Conservation (phyloP, 2,113 vertebrate genomes). For the Rhadina sibilatrix region DNA sequence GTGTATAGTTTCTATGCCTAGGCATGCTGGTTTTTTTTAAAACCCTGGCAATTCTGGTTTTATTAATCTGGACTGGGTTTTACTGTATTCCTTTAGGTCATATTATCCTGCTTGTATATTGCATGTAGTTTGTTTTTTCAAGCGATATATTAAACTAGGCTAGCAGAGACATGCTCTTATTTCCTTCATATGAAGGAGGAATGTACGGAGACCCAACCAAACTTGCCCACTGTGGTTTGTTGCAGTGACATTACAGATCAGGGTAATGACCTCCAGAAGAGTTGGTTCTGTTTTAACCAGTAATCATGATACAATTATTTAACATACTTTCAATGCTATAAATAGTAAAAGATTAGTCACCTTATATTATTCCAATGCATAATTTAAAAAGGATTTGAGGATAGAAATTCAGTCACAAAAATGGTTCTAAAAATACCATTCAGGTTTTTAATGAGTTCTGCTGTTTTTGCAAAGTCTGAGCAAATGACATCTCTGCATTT, state of each 20-base stretch:
- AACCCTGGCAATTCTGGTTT: conserved; percentile 55
- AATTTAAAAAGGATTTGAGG: conserved; percentile 33
- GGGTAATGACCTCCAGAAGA: conserved; percentile 22
- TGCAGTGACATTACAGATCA: conserved; percentile 36
- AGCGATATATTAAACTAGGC: conserved; percentile 38
- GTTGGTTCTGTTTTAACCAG: conserved; percentile 51
- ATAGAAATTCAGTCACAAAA: background rate
- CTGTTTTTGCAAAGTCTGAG: background rate
- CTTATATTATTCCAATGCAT: conserved; percentile 40
- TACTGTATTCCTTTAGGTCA: conserved; percentile 53
- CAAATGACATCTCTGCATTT: background rate
- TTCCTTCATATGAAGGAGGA: conserved; percentile 35
- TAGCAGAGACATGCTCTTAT: conserved; percentile 58
- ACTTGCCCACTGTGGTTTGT: conserved; percentile 18
- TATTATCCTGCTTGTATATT: conserved; percentile 43
- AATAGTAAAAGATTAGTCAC: conserved; percentile 51
- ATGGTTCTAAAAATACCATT: background rate
- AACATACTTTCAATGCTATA: conserved; percentile 6
- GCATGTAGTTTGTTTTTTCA: conserved; percentile 58
- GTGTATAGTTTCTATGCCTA: conserved; percentile 5
- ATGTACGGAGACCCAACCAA: conserved; percentile 21
- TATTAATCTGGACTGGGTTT: conserved; percentile 57
- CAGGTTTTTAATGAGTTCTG: background rate
- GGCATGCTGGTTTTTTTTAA: too few species aligned
- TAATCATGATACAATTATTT: conserved; percentile 44